Conservation (phyloP, 2,797 vertebrate genomes). For the Neostethus bicornis region DNA sequence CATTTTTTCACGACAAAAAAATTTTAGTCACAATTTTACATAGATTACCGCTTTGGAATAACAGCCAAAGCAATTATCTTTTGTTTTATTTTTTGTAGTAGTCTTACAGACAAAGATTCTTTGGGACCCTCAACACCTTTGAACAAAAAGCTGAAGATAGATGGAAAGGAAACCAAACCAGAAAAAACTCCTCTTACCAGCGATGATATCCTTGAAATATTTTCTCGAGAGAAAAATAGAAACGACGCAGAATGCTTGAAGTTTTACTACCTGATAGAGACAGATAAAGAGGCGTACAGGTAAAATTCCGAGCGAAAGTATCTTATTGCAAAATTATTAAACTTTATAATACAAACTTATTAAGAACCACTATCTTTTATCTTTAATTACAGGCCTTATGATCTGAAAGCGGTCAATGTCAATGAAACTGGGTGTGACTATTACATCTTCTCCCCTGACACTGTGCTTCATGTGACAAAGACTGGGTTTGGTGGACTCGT, state of each 20-base stretch:
- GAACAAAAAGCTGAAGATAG: constrained; percentile 29
- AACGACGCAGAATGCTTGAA: constrained; percentile 56
- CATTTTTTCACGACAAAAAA: background rate
- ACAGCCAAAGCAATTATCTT: no score
- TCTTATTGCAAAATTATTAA: background rate
- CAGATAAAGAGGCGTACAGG: constrained; percentile 74
- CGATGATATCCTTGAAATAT: constrained; percentile 63
- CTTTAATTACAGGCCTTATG: constrained; percentile 79
- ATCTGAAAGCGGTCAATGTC: constrained; percentile 74
- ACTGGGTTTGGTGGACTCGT: constrained; percentile 67
- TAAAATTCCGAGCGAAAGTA: constrained; percentile 36
- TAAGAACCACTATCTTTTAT: background rate
- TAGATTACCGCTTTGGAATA: no score
- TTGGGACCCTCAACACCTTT: constrained; percentile 10
- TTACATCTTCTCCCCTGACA: constrained; percentile 81
- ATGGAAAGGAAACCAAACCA: background rate
- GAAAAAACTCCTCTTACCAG: constrained; percentile 54
- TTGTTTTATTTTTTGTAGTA: constrained; percentile 26
- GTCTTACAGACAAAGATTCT: constrained; percentile 24
- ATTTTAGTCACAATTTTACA: background rate
- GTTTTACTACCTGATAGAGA: constrained; percentile 81
- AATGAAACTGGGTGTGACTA: constrained; percentile 77
- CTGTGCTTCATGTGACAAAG: constrained; percentile 80
- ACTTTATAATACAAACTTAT: background rate
- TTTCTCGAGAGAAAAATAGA: constrained; percentile 62